These are phyloP conservation scores for Urocynchramus pylzowi DNA, from an alignment of 2,113 vertebrate genomes.

Conservation along the genomic window DNA sequence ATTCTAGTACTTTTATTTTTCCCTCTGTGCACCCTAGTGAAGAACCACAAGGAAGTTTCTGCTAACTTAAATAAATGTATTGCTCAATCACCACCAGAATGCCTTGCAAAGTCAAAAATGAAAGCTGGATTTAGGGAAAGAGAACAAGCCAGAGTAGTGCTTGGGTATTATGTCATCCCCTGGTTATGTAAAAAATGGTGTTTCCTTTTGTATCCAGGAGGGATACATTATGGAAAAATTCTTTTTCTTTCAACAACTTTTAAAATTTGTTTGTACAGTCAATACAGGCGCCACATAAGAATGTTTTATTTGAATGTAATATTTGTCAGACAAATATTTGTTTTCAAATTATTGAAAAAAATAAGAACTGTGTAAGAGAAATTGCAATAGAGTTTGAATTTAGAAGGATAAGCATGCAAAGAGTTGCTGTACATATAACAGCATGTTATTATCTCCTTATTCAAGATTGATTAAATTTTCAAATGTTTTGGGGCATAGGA, in stretches of 20 bases:
- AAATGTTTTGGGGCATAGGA: not conserved
- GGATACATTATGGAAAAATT: not conserved
- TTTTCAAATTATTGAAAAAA: not conserved
- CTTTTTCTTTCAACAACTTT: not conserved
- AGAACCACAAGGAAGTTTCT: not conserved
- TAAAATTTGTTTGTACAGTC: not conserved
- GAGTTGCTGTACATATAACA: not conserved
- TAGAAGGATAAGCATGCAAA: not conserved
- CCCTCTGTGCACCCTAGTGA: accelerated
- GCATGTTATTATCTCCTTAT: not conserved
- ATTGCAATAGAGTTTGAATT: not conserved
- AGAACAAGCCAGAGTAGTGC: not conserved
- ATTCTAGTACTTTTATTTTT: not conserved
- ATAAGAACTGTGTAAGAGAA: not conserved
- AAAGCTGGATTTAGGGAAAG: not conserved
- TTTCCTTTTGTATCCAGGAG: not conserved
- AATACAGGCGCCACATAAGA: not conserved
- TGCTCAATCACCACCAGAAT: not conserved
- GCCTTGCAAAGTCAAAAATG: not conserved
- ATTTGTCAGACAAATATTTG: not conserved
- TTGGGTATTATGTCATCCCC: not conserved
- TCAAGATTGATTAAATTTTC: not conserved
- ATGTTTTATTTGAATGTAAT: too few species aligned
- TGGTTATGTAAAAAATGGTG: not conserved
- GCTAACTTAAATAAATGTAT: not conserved